These are phyloP conservation scores for Agraylea sexmaculata DNA, from an alignment of 1,140 invertebrate genomes.

Conservation along the genomic window DNA sequence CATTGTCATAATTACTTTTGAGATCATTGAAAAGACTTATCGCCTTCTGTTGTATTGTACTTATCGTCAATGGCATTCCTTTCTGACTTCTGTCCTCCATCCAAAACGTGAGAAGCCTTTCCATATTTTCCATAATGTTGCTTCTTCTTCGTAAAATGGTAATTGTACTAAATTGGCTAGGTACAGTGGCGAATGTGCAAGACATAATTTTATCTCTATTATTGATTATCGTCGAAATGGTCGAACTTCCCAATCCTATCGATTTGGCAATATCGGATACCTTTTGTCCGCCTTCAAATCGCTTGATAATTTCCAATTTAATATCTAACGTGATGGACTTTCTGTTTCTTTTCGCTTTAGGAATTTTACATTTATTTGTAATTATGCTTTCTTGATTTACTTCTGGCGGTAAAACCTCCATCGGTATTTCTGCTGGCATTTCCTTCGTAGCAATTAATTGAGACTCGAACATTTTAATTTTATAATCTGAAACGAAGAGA, in stretches of 20 bases:
- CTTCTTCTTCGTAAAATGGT: no score
- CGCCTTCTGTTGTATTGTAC: not conserved
- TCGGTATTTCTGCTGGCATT: no score
- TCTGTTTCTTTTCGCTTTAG: constrained; percentile 1
- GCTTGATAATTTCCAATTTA: not conserved
- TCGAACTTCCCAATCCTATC: constrained; percentile 5
- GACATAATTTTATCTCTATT: constrained; percentile 3
- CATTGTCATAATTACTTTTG: not conserved
- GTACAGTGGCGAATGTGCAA: no score
- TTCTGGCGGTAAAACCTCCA: no score
- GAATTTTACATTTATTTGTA: no score
- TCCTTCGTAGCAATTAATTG: no score
- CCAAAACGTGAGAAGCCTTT: not conserved
- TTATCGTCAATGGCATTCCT: not conserved
- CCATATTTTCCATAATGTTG: constrained; percentile 4
- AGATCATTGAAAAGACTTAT: not conserved
- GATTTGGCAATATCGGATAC: not conserved
- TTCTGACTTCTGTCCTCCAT: not conserved
- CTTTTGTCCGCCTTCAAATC: not conserved
- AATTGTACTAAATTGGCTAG: no score
- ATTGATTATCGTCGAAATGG: constrained; percentile 7
- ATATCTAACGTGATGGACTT: not conserved
- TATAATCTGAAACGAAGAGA: no score
- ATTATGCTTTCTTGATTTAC: no score
- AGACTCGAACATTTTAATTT: no score